Base-by-base conservation (phyloP, 2,113 vertebrate genomes). In the Cheirogaleus medius region DNA sequence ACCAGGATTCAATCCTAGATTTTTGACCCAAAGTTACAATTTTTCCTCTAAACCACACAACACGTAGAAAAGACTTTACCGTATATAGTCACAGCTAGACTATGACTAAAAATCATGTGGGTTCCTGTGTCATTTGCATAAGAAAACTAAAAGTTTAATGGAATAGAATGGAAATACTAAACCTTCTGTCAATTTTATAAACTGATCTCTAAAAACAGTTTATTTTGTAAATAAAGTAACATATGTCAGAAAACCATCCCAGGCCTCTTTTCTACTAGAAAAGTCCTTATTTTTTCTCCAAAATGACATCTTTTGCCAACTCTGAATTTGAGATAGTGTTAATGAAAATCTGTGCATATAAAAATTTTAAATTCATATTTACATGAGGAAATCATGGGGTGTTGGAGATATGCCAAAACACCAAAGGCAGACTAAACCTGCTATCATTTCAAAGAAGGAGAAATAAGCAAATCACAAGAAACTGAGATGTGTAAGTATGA, bases 171-270 rank as follows among this genome's bases (percentile, higher is more conserved):
- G 96, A 98, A 98, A 98, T 97, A 98, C 96, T 98, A 97, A 98
- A 97, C 97, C 92, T 98, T 98, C 98, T 97, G 95, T 96, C 96
- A 96, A 98, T 97, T 98, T 98, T 98, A 98, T 98, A 98, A 98
- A 97, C 97, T 97, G 90, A 98, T 98, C 97, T 94, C 90, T 97
- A 98, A 98, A 98, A 98, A 95, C n/a, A 94, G 98, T 98, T 98
- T 98, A 97, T 98, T 98, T 96, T 95, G 85, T 97, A 96, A 97
- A 98, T 96, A 98, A 91, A 98, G 97, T 96, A 98, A 98, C 98
- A 98, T 98, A 98, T 98, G 98, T 96, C 96, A 97, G 96, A 98
- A 98, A 98, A 98, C 76, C 97, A 98, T 96, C 97, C 96, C 86
- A 97, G 87, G 88, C 97, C 98, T 98, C 97, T 98, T 98, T 97